Evolutionary conservation across 1,140 invertebrate species (phyloP).

Genomic region (Heliothis virescens): DNA sequence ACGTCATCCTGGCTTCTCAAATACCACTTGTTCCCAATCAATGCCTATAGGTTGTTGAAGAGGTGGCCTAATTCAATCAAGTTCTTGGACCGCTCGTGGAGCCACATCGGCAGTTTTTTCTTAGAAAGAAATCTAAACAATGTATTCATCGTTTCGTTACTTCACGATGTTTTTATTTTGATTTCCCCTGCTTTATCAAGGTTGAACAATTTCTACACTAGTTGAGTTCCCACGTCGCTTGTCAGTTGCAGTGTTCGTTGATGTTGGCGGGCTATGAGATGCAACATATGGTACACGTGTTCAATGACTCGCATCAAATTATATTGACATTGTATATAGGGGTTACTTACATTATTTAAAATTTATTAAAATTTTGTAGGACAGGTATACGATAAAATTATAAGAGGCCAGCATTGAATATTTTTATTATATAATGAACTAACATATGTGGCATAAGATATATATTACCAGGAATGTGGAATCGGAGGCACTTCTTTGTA

Average conservation of each 20-base stretch:
- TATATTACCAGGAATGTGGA: conserved; percentile 69
- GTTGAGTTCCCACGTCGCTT: conserved; percentile 21
- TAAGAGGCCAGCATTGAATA: neutral
- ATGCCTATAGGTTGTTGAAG: conserved; percentile 19
- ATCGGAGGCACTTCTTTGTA: conserved; percentile 81
- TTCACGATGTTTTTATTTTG: neutral
- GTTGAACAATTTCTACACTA: conserved; percentile 24
- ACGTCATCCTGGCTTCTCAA: conserved; percentile 21
- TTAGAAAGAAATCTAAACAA: conserved; percentile 1
- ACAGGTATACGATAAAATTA: too few relatives aligned
- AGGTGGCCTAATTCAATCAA: conserved; percentile 34
- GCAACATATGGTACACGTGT: conserved; percentile 21
- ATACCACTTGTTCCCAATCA: conserved; percentile 27
- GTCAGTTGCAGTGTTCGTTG: neutral
- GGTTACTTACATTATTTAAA: neutral
- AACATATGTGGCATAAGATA: neutral
- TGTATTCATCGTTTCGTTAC: neutral
- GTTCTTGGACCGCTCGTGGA: conserved; percentile 9
- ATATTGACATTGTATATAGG: neutral
- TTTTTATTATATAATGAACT: neutral
- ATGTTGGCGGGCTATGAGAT: conserved; percentile 20
- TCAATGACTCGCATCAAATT: conserved; percentile 13
- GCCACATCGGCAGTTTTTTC: conserved; percentile 18
- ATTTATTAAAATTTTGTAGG: neutral
- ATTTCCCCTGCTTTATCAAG: conserved; percentile 13